Evolutionary conservation across 2,888 invertebrate species (phyloP).

Genomic region (Anodontia alba): DNA sequence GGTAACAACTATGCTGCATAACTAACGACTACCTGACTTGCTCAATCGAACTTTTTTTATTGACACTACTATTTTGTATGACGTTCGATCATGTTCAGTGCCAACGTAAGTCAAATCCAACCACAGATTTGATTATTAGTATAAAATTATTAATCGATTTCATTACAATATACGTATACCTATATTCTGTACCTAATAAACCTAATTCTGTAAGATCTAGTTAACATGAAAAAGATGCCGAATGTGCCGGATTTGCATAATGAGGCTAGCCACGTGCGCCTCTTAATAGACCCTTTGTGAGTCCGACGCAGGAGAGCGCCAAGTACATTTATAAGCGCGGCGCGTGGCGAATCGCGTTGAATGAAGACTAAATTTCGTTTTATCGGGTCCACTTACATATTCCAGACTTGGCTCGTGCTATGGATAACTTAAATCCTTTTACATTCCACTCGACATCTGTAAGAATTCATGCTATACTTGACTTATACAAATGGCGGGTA

Average conservation of each 20-base stretch:
- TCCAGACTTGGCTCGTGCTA: constrained; percentile 9
- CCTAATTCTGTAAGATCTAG: constrained; percentile 1
- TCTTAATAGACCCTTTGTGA: neutral
- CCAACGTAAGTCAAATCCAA: no score
- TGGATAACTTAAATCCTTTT: constrained; percentile 1
- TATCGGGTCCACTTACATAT: constrained; percentile 6
- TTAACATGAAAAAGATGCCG: neutral
- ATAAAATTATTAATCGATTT: no score
- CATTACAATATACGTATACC: neutral
- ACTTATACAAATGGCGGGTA: neutral
- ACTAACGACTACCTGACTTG: no score
- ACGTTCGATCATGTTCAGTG: no score
- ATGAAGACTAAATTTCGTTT: constrained; percentile 4
- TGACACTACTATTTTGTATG: no score
- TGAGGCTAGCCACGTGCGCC: constrained; percentile 16
- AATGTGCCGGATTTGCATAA: constrained; percentile 19
- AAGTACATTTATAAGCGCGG: neutral
- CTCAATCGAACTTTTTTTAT: no score
- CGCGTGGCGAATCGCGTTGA: neutral
- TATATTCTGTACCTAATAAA: neutral
- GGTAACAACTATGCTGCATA: no score
- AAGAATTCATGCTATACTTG: neutral
- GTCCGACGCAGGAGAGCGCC: neutral
- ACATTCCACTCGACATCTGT: constrained; percentile 1
- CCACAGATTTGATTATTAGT: no score